Evolutionary conservation across 1,140 invertebrate species (phyloP), one percentile per base, ranked within the genome.

Genomic region (Hydropsyche tenuis): DNA sequence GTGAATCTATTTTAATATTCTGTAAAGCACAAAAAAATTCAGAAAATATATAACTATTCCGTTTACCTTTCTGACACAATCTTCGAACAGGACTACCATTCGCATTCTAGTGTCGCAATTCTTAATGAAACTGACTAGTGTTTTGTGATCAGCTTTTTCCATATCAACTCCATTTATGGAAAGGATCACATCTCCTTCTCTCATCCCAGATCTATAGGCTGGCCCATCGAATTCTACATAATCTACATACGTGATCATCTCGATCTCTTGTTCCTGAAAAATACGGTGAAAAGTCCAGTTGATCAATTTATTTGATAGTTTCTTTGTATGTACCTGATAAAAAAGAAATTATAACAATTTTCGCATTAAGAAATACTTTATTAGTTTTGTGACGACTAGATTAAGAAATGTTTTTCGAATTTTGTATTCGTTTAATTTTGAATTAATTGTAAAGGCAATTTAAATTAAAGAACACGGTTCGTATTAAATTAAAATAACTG

Each of bases 181-280:
- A 14, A 98, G 84, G 76, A 98, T 97, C 0, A 98, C 95, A 82
- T 97, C 96, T 46, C 95, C 96, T 83, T 95, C 93, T 0, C 94
- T 87, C 94, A 98, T 96, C 0, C 96, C 96, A 0, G 95, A 93
- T 73, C 90, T 88, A 75, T 93, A 94, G 0, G 95, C 95, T 5
- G 96, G 92, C 0, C 95, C 95, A 71, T 95, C 93, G 71, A 92
- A 91, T 78, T 96, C 95, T n/a, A 98, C 94, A 80, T 95, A 96
- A 81, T 98, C 96, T 23, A 98, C 96, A 79, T 97, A 98, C 0
- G 96, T 97, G 22, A 97, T 95, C 86, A 97, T 94, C 82, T 97
- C 95, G 69, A 95, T 92, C 80, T 94, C 92, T 78, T 91, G 89
- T 75, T 85, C 84, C 84, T 85, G 75, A 45, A 80, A 79, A 30